Evolutionary conservation across 2,888 invertebrate genomes (phyloP).

Genomic region (Ecliptopera silaceata): DNA sequence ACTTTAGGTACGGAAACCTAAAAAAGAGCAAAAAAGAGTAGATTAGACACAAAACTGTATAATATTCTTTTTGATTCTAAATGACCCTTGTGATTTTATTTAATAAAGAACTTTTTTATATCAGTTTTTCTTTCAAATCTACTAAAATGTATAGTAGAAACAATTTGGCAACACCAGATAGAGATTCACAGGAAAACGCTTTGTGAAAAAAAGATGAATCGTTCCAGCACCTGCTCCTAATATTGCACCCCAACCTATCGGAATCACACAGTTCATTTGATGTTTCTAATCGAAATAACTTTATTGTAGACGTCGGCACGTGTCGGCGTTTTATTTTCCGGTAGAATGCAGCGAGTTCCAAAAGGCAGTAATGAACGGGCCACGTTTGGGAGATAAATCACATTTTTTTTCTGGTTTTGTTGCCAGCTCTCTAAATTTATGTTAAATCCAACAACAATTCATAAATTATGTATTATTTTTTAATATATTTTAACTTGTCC

Average conservation of each 20-base stretch:
- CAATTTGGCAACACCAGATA: background rate
- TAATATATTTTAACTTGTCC: too few species aligned
- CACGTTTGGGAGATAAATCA: conserved; percentile 53
- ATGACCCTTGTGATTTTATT: too few species aligned
- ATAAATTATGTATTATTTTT: too few species aligned
- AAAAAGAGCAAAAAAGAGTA: too few species aligned
- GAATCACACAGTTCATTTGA: conserved; percentile 33
- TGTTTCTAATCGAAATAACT: conserved; percentile 34
- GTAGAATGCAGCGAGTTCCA: conserved; percentile 40
- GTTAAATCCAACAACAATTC: conserved; percentile 4
- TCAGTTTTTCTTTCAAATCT: too few species aligned
- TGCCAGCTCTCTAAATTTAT: conserved; percentile 9
- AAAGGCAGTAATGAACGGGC: conserved; percentile 51
- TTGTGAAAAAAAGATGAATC: conserved; percentile 19
- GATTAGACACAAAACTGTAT: too few species aligned
- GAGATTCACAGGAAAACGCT: background rate
- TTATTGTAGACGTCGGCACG: conserved; percentile 38
- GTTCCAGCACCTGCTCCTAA: conserved; percentile 21
- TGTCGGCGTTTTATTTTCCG: conserved; percentile 49
- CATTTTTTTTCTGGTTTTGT: conserved; percentile 43
- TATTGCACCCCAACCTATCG: conserved; percentile 29
- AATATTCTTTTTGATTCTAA: too few species aligned
- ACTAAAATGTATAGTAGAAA: background rate
- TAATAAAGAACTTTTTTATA: too few species aligned
- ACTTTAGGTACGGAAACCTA: too few species aligned